phyloP scores from a whole-genome alignment of 2,797 vertebrate genomes.

The Schizothorax lantsangensis region DNA sequence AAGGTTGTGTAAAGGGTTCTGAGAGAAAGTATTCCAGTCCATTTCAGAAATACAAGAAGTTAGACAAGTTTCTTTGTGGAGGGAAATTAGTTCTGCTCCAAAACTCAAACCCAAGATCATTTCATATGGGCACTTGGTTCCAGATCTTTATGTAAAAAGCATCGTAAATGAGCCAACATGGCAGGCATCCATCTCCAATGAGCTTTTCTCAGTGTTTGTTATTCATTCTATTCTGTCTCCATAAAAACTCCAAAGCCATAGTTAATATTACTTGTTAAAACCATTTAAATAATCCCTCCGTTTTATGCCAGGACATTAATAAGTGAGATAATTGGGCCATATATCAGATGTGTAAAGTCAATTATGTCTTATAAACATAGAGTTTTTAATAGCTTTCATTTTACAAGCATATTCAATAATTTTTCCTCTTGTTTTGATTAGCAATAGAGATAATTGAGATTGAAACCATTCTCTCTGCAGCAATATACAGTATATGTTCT shows the following conservation, averaged over 20 bases:
- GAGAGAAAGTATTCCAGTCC: not conserved
- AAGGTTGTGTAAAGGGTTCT: not conserved
- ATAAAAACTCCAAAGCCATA: slow-evolving; percentile 52
- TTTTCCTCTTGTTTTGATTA: slow-evolving; percentile 55
- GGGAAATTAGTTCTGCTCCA: not conserved
- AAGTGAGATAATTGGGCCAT: slow-evolving; percentile 55
- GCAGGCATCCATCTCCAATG: slow-evolving; percentile 7
- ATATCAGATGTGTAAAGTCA: slow-evolving; percentile 58
- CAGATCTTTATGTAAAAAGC: slow-evolving; percentile 7
- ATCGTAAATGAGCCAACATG: not conserved
- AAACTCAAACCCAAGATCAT: slow-evolving; percentile 5
- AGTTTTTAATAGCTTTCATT: slow-evolving; percentile 62
- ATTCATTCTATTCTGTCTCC: slow-evolving; percentile 24
- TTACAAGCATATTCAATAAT: slow-evolving; percentile 67
- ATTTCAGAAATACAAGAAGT: not conserved
- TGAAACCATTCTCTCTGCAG: not conserved
- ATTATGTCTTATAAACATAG: slow-evolving; percentile 63
- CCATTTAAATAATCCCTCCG: slow-evolving; percentile 35
- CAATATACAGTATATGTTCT: not conserved
- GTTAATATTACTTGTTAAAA: slow-evolving; percentile 60
- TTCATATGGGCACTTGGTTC: slow-evolving; percentile 14
- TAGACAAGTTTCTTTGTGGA: not conserved
- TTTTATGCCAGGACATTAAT: slow-evolving; percentile 58
- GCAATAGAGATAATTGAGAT: slow-evolving; percentile 62
- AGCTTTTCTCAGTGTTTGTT: slow-evolving; percentile 35